A percentile compares a stretch with the other conserved stretches of the same genome.
These are phyloP conservation scores for Ascaphus truei DNA, from an alignment of 2,113 vertebrate genomes.

Conservation along the genomic window DNA sequence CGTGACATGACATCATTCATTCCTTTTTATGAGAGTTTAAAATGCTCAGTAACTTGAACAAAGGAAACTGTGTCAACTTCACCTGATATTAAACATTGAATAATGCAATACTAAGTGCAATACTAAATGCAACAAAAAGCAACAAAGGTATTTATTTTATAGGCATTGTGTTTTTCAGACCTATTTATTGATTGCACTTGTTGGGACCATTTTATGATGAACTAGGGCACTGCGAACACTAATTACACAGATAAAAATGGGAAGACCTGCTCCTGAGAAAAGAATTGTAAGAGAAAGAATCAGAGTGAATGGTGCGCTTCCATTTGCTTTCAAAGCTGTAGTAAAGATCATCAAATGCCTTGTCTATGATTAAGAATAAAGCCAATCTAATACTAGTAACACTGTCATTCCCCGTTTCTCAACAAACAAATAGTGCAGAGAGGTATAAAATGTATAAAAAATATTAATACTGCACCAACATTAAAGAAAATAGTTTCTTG, in stretches of 20 bases:
- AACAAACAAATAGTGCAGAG: no score
- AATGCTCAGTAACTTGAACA: neutral
- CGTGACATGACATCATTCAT: neutral
- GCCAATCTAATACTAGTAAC: neutral
- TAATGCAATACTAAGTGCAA: neutral
- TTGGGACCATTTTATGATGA: neutral
- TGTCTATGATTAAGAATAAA: neutral
- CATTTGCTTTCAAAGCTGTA: neutral
- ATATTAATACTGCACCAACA: neutral
- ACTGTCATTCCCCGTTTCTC: neutral
- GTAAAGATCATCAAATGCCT: neutral
- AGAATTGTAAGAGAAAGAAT: neutral
- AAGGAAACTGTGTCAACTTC: neutral
- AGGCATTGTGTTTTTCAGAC: neutral
- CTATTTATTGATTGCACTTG: neutral
- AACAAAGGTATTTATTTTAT: constrained; percentile 4
- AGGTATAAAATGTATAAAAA: no score
- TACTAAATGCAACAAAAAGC: neutral
- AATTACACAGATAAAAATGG: neutral
- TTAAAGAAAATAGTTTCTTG: no score
- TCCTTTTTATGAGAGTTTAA: neutral
- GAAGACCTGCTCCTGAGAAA: neutral
- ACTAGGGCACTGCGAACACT: neutral
- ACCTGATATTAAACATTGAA: neutral
- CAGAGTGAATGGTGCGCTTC: neutral